Base-by-base conservation (phyloP, 2,888 invertebrate genomes). In the Dolichopus griseipennis region DNA sequence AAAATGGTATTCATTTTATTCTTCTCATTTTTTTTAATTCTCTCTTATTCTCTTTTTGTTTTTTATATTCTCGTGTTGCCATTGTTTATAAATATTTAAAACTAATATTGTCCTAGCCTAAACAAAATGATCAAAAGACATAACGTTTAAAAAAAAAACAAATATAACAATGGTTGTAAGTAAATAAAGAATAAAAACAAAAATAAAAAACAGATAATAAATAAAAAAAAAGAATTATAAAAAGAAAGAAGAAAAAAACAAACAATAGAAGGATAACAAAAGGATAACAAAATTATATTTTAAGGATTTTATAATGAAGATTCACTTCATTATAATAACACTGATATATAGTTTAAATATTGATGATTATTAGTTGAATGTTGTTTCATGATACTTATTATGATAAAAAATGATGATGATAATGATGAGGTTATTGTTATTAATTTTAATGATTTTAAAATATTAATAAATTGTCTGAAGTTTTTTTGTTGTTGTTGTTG, bases 401-500 rank as follows among this genome's bases (percentile, higher is more conserved):
- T n/a, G n/a, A 41, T 15, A 12, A 1, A 52, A 6, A 52, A 52
- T 52, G 52, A 52, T 52, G 18, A 52, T 15, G 18, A 18, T 52
- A 3, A 52, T 52, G 52, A 52, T 52, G 43, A n/a, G 52, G 15
- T 52, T n/a, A n/a, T n/a, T 52, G 52, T 52, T 52, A 52, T 52
- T 52, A 52, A 52, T 52, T 52, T 52, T 52, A 52, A 52, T 52
- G n/a, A 52, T 52, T 52, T 52, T 52, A 52, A 52, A 52, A 52
- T 52, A 52, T 52, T 37, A 37, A 37, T 37, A 37, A 37, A 37
- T 37, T 37, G 8, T 37, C 37, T 37, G 37, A 37, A 37, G 1
- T 37, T 37, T 37, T 37, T 27, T 27, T 27, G 2, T 27, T 5
- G 2, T 27, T 27, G 2, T 27, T 27, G 5, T 27, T 27, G 2